These are phyloP conservation scores for Drosophila bifasciata DNA, from an alignment of 1,140 invertebrate species.

Conservation along the genomic window DNA sequence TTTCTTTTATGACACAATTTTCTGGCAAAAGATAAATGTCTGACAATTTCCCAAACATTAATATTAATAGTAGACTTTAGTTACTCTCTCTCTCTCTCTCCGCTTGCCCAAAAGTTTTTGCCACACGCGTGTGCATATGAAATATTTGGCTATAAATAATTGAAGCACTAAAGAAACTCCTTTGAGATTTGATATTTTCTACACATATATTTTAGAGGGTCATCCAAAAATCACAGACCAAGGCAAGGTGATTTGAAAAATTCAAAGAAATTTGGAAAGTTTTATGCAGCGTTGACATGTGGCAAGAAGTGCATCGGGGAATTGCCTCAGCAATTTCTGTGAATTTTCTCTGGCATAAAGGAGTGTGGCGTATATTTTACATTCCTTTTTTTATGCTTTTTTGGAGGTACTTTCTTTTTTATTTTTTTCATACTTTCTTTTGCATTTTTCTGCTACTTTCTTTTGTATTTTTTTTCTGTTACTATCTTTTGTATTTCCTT, in stretches of 20 bases:
- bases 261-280: not conserved
- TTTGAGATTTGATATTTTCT: slow-evolving; percentile 19
- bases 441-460: slow-evolving; percentile 7
- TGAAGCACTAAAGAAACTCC: slow-evolving; percentile 7
- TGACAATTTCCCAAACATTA: slow-evolving; percentile 45
- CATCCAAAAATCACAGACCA: slow-evolving; percentile 14
- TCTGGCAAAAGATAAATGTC: not conserved
- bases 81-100: not conserved
- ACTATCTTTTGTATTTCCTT: slow-evolving; percentile 24
- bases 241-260: not conserved
- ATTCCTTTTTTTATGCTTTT: slow-evolving; percentile 31
- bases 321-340: no score
- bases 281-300: not conserved
- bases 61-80: slow-evolving; percentile 36
- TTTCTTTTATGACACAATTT: no score
- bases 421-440: slow-evolving; percentile 1
- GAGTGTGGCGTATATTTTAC: slow-evolving; percentile 19
- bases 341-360: no score
- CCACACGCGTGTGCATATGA: slow-evolving; percentile 36
- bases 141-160: slow-evolving; percentile 23
- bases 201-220: slow-evolving; percentile 30
- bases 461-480: slow-evolving; percentile 9
- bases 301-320: not conserved
- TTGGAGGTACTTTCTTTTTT: slow-evolving; percentile 6
- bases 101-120: slow-evolving; percentile 1